phyloP scores from a whole-genome alignment of 2,888 invertebrate species.

The Eledone cirrhosa region DNA sequence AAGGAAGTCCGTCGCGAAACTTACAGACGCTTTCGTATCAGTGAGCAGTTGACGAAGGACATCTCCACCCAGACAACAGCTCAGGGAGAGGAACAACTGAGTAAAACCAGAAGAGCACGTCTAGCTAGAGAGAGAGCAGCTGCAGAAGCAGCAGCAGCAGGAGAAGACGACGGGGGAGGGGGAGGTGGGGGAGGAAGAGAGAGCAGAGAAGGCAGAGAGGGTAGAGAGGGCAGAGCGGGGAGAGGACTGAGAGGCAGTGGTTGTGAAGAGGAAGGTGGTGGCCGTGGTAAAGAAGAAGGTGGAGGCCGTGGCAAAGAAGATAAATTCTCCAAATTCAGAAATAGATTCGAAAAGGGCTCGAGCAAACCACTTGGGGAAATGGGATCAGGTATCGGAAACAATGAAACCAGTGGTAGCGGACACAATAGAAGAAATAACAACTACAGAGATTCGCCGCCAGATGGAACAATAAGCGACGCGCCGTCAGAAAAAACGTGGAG shows the following conservation, averaged over 20 bases:
- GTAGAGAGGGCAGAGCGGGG: slow-evolving; percentile 39
- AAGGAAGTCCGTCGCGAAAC: slow-evolving; percentile 42
- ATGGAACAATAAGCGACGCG: slow-evolving; percentile 47
- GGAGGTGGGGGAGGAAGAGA: slow-evolving; percentile 32
- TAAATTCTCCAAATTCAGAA: background rate
- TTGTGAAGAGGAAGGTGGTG: slow-evolving; percentile 34
- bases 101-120: slow-evolving; percentile 29
- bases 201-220: slow-evolving; percentile 39
- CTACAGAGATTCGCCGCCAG: slow-evolving; percentile 26
- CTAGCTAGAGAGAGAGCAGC: slow-evolving; percentile 40
- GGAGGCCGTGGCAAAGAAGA: slow-evolving; percentile 28
- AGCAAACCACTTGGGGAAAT: background rate
- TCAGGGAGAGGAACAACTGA: slow-evolving; percentile 32
- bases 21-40: slow-evolving; percentile 32
- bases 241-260: slow-evolving; percentile 31
- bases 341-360: slow-evolving; percentile 10
- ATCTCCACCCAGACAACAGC: slow-evolving; percentile 27
- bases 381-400: slow-evolving; percentile 30
- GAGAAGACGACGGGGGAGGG: slow-evolving; percentile 40
- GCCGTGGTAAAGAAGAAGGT: slow-evolving; percentile 30
- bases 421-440: background rate
- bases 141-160: slow-evolving; percentile 38
- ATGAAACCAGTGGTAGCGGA: slow-evolving; percentile 32
- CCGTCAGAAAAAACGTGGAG: slow-evolving; percentile 56
- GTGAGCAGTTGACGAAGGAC: background rate